Evolutionary conservation across 2,797 vertebrate genomes (phyloP), one percentile per base, ranked within the genome.

Genomic region (Cichlasoma orientale): DNA sequence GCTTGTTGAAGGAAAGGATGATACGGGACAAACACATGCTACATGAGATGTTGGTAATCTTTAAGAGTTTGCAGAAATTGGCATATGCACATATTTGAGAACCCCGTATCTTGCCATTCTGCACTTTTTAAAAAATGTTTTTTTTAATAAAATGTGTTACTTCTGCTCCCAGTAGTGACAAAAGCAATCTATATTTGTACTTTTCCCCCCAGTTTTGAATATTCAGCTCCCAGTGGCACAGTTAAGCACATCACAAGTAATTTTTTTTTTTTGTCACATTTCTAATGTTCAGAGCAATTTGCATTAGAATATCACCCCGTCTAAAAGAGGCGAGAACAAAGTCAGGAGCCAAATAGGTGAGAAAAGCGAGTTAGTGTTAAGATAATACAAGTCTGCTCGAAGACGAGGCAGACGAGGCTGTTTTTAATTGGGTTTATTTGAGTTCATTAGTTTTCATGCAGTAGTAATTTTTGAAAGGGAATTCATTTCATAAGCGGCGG

Each of bases 401-500:
- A 77, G 29, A 81, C 6, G 16, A 66, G 63, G 25, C 18, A 38
- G 72, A 73, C 29, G 12, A 63, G 14, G 27, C 23, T 29, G 13
- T 38, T 61, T 80, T 69, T 79, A 56, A 47, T 50, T 50, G 53
- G 41, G 27, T 69, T 47, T 23, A 75, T 77, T 36, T 47, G 23
- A 52, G 12, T 56, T 53, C 25, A 77, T 76, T 80, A 71, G 19
- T 77, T 74, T 73, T 61, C 58, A 74, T 44, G 63, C 25, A 50
- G 18, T 68, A 50, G 27, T 50, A 8, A 68, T 50, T 68, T 50
- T 50, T 68, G 41, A 68, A 68, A 68, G 61, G 19, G 4, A 25
- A 73, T 61, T 58, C 2, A 77, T 87, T 79, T 83, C 27, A 68
- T 71, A 33, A 82, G 14, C 50, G 68, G 4, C 2, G 3, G 57